Evolutionary conservation across 2,888 invertebrate genomes (phyloP), one percentile per base, ranked within the genome.

Genomic region (Lasioglossum oenotherae): DNA sequence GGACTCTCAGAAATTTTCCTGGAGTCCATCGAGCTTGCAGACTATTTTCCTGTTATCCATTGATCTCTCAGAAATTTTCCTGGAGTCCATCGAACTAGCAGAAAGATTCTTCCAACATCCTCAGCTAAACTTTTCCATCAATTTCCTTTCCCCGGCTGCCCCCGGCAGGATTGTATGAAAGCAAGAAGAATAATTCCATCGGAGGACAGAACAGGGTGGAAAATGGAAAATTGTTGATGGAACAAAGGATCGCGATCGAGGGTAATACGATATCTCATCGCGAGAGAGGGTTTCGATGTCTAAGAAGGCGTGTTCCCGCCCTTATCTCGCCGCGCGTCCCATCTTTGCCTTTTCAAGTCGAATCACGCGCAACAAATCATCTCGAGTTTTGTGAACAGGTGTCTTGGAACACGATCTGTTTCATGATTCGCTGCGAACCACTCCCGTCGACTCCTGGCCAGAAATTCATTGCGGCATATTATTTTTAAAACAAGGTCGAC

Each of bases 401-500:
- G 53, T 41, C 14, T 0, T 0, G 8, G 2, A 41, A 41, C n/a
- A 12, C 5, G n/a, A 35, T 74, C 49, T 5, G 31, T 23, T 49
- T n/a, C 38, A n/a, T 38, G 38, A 19, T 60, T 10, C 41, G 8
- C 38, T 10, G 41, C 23, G 1, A 27, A 4, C 35, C n/a, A 14
- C 5, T n/a, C 6, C 4, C 6, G 16, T 2, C 16, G 8, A 19
- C 12, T 16, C 31, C 31, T 16, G 41, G 23, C 27, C 49, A 12
- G 35, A 69, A 67, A 53, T 71, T 71, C 78, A 16, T 16, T n/a
- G n/a, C 31, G 31, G 4, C 1, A 8, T 16, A 74, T 82, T 74
- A 78, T 74, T 78, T 69, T 35, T 74, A 35, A 80, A 73, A 77
- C 49, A 71, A 38, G 57, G 64, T 77, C 49, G n/a, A 16, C 12